Base-by-base conservation (phyloP, 92 coral and sea anemone genomes). In the Phenganax marumi region DNA sequence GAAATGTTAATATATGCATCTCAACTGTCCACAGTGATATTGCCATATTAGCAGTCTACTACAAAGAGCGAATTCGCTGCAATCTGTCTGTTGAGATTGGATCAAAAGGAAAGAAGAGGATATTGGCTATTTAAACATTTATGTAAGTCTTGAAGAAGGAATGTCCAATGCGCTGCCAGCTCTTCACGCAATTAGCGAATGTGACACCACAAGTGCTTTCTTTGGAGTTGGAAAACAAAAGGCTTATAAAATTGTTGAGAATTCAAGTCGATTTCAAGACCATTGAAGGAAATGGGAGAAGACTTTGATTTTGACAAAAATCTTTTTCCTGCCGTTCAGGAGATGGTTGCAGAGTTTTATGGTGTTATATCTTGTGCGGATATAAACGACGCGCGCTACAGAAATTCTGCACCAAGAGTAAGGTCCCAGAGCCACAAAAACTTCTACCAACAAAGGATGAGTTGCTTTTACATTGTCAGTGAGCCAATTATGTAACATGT, bases 131-230 rank as follows among this genome's bases (percentile, higher is more conserved):
- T 23, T 21, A 17, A 68, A 68, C 48, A 68, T 68, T 5, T 46
- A n/a, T 21, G 70, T 12, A 8, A 63, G 70, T 63, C 19, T 63
- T 25, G 74, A 50, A 12, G 24, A 68, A 68, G 74, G 24, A 21
- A 68, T 68, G 74, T 68, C 46, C 33, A 23, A 68, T 68, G 74
- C 74, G 11, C 74, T 68, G 13, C 74, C 74, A 10, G 74, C 74
- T 46, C 17, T 68, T 23, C n/a, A n/a, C n/a, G n/a, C n/a, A n/a
- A n/a, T n/a, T n/a, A n/a, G n/a, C n/a, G n/a, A n/a, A n/a, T n/a
- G n/a, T n/a, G n/a, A n/a, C n/a, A n/a, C n/a, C n/a, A n/a, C n/a
- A n/a, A n/a, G n/a, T n/a, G n/a, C n/a, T n/a, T n/a, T n/a, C n/a
- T n/a, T n/a, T n/a, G n/a, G n/a, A n/a, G n/a, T n/a, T n/a, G n/a